These are phyloP conservation scores for Synergus laeviventris DNA, from an alignment of 2,888 invertebrate species.

Conservation along the genomic window DNA sequence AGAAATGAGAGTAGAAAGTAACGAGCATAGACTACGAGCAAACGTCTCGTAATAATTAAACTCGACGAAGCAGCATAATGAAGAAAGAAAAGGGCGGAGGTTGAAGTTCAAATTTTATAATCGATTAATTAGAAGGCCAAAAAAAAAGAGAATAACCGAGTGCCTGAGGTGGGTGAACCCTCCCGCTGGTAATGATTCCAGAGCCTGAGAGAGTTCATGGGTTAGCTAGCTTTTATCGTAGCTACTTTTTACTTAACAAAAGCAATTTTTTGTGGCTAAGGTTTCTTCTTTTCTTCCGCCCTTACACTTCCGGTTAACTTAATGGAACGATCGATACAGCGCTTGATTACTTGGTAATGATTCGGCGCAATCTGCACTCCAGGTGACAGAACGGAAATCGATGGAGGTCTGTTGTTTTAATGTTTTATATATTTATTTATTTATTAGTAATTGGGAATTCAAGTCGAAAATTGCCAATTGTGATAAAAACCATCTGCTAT, in stretches of 20 bases:
- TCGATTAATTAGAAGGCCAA: conserved; percentile 52
- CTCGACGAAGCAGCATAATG: conserved; percentile 28
- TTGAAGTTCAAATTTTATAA: conserved; percentile 51
- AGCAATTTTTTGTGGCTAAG: background rate
- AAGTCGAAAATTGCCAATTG: background rate
- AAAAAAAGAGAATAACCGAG: conserved; percentile 14
- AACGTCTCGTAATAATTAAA: conserved; percentile 28
- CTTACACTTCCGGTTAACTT: conserved; percentile 10
- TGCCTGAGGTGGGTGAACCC: background rate
- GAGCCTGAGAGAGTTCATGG: conserved; percentile 43
- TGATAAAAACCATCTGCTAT: background rate
- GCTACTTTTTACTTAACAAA: conserved; percentile 17
- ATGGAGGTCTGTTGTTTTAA: background rate
- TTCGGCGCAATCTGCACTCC: background rate
- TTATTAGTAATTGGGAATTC: background rate
- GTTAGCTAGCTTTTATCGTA: conserved; percentile 49
- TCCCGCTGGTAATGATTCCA: conserved; percentile 52
- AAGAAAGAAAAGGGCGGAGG: conserved; percentile 41
- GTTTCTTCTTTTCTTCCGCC: conserved; percentile 11
- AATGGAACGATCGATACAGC: conserved; percentile 26
- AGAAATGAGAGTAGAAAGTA: conserved; percentile 29
- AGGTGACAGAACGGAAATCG: background rate
- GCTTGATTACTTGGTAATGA: conserved; percentile 26
- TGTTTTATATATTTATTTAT: background rate
- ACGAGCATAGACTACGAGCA: conserved; percentile 37